Base-by-base conservation (phyloP, 2,113 vertebrate species). In the Formicarius rufipectus region DNA sequence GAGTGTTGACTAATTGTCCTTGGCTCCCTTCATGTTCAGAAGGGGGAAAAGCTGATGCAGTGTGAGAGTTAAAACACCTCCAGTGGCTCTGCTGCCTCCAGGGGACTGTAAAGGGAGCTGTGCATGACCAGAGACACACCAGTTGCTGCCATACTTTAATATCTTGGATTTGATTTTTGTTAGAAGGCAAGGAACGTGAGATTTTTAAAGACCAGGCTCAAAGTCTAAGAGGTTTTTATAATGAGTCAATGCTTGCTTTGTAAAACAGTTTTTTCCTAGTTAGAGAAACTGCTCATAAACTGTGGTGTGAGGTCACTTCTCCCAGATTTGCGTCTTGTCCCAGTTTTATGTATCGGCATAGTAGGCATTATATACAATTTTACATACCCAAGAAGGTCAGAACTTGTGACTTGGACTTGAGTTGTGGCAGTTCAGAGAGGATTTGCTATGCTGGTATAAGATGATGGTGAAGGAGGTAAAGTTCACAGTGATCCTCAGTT, bases 191-290 rank as follows among this genome's bases (percentile, higher is more conserved):
- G 44, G 39, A 81, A 67, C 7, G 12, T 22, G 13, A 67, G 25
- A 18, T 40, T 63, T 66, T 50, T 19, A 82, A n/a, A 87, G 35
- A 76, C 4, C 12, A 33, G 25, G 3, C 13, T 82, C 9, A 10
- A 37, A 25, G 4, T 86, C 39, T n/a, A 44, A 40, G 6, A 28
- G 13, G 8, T 49, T 82, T 79, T 64, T 42, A 3, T 80, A 55
- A 23, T 1, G 4, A 21, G 49, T 59, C 0, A 0, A 39, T 21
- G 9, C 33, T 74, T 76, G n/a, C 23, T 59, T 77, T 63, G 10
- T 69, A 23, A 63, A 39, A 22, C 25, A 17, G 3, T 21, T 47
- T 69, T 60, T n/a, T 68, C 27, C 14, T 37, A 14, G 5, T n/a
- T 55, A 47, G n/a, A 76, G 56, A 42, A 83, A 47, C 12, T 66